These are phyloP conservation scores for Lepidurus couesii DNA, from an alignment of 1,140 invertebrate genomes.

Conservation along the genomic window DNA sequence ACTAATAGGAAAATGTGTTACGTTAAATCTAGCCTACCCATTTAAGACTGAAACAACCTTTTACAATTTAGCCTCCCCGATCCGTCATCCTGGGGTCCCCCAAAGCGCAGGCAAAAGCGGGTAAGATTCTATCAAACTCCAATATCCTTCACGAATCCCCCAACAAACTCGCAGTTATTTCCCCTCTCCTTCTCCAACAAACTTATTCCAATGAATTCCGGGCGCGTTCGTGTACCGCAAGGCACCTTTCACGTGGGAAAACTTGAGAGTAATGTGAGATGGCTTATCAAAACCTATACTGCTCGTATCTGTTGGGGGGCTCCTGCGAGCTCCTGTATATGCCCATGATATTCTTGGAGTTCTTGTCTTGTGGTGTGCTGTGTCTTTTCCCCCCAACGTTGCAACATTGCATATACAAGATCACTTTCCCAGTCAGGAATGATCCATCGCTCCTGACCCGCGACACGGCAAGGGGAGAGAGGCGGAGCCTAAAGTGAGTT, in stretches of 20 bases:
- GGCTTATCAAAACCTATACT: conserved; percentile 4
- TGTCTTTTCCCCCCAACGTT: neutral
- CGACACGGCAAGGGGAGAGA: neutral
- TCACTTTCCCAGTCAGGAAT: neutral
- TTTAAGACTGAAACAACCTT: too few species aligned
- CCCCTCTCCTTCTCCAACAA: too few species aligned
- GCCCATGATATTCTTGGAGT: neutral
- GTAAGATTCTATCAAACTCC: too few species aligned
- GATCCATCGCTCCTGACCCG: neutral
- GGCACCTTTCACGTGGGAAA: neutral
- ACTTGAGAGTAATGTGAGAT: neutral
- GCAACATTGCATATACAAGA: neutral
- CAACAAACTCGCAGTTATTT: too few species aligned
- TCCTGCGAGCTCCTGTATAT: neutral
- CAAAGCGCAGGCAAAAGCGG: too few species aligned
- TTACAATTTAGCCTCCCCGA: too few species aligned
- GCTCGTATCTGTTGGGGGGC: neutral
- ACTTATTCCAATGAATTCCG: too few species aligned
- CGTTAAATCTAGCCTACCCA: too few species aligned
- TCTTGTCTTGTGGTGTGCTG: neutral
- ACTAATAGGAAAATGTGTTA: too few species aligned
- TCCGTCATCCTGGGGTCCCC: too few species aligned
- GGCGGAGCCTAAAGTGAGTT: neutral
- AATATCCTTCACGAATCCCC: too few species aligned
- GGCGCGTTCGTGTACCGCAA: too few species aligned